Evolutionary conservation across 2,888 invertebrate genomes (phyloP).

Genomic region (Melinaea menophilus): DNA sequence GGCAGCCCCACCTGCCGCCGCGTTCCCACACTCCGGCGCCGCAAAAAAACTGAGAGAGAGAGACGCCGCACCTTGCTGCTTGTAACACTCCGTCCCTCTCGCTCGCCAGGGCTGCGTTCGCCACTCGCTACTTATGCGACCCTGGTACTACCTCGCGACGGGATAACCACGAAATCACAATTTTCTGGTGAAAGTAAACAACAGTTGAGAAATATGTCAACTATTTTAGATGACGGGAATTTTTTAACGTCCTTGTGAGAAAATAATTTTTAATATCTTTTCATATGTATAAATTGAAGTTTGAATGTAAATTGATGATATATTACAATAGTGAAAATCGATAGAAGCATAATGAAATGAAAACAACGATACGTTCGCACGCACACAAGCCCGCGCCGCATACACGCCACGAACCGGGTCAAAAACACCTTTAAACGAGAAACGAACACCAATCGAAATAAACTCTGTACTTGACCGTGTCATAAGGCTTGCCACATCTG

Average conservation of each 20-base stretch:
- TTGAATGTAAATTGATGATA: neutral
- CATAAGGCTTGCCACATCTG: conserved; percentile 69
- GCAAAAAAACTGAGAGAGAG: conserved; percentile 72
- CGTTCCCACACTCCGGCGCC: conserved; percentile 78
- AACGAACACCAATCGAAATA: conserved; percentile 70
- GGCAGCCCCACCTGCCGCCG: conserved; percentile 75
- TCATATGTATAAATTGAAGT: neutral
- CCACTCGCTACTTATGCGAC: conserved; percentile 38
- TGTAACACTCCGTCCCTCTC: conserved; percentile 59
- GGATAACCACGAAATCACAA: conserved; percentile 61
- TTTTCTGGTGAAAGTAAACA: conserved; percentile 63
- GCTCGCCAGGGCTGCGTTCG: conserved; percentile 58
- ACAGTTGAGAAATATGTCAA: conserved; percentile 40
- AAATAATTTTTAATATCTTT: conserved; percentile 14
- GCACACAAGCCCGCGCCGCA: conserved; percentile 47
- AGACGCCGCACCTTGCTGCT: conserved; percentile 46
- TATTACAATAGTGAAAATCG: conserved; percentile 46
- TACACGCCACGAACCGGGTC: conserved; percentile 65
- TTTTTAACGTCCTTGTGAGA: conserved; percentile 30
- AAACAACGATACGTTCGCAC: conserved; percentile 63
- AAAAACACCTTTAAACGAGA: conserved; percentile 75
- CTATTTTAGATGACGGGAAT: conserved; percentile 39
- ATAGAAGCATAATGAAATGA: conserved; percentile 74
- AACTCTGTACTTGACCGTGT: conserved; percentile 72
- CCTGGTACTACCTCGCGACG: conserved; percentile 51